Evolutionary conservation across 2,888 invertebrate genomes (phyloP), one percentile per base, ranked within the genome.

Genomic region (Thumatha senex): DNA sequence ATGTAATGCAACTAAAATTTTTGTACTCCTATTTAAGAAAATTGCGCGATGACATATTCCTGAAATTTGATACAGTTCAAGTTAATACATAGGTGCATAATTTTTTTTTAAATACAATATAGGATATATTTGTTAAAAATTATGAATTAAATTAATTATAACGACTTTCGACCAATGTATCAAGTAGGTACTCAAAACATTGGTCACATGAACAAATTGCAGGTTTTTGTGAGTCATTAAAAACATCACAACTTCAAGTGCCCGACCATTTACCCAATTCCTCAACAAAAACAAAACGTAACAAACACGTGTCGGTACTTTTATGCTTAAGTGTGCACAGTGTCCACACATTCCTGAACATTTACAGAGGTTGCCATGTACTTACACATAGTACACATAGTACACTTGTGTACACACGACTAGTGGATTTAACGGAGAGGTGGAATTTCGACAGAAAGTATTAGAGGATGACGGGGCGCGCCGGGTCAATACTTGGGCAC

Each of bases 401-500:
- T 39, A 39, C 39, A 36, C 10, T 39, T n/a, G 39, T 18, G 39
- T 39, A 39, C 39, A 24, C 7, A 18, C 18, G 0, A 39, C 30
- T 24, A n/a, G 10, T 42, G 24, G 24, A 24, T 36, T 18, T 29
- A 15, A 18, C 14, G 38, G 34, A 24, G 29, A 43, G 48, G 38
- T 9, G 13, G 38, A 38, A 48, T 43, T 42, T 24, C 48, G 38
- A 5, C 12, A 9, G 14, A 1, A n/a, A 36, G 45, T 14, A 8
- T 29, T 1, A n/a, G 31, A 10, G 38, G 12, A 7, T 14, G n/a
- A 33, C 36, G 29, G 12, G 48, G 36, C 11, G 34, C 48, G 39
- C 31, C 33, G 34, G 15, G 15, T 29, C 39, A 49, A 49, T 44
- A 49, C 43, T 49, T 44, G 34, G 8, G 24, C 24, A n/a, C 33